These are phyloP conservation scores for Conus canariensis DNA, from an alignment of 2,888 invertebrate species.

Conservation along the genomic window DNA sequence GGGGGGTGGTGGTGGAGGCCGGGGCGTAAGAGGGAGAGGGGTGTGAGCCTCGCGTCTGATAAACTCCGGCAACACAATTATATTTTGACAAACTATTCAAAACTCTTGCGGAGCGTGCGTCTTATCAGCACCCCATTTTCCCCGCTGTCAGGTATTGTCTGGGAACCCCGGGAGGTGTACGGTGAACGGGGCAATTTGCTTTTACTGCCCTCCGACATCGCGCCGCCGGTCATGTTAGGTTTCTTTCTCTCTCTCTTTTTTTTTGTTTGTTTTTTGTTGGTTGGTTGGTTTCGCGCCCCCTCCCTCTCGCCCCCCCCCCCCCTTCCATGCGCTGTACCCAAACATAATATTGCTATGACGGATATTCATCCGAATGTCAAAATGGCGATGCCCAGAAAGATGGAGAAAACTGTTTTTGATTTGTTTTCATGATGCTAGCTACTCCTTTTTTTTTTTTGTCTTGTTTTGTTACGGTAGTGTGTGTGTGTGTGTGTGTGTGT, in stretches of 20 bases:
- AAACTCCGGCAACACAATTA: constrained; percentile 29
- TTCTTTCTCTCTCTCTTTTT: no score
- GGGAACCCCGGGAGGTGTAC: neutral
- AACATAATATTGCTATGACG: no score
- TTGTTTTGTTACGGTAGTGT: no score
- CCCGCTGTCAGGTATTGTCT: constrained; percentile 31
- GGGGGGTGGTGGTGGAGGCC: neutral
- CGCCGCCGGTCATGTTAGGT: no score
- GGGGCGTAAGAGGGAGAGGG: neutral
- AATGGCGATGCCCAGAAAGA: no score
- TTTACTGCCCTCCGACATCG: neutral
- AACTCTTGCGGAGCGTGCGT: neutral
- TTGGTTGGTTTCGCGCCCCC: no score
- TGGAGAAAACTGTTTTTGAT: no score
- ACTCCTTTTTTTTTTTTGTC: no score
- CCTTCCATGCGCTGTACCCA: neutral
- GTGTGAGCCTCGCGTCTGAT: constrained; percentile 6
- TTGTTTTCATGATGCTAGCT: no score
- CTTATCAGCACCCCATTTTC: constrained; percentile 32
- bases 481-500: no score
- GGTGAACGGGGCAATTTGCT: neutral
- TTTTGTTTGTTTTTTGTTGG: neutral
- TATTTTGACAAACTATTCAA: constrained; percentile 30
- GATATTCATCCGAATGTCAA: no score
- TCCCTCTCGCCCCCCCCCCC: neutral